A percentile compares a stretch with the other conserved stretches of the same genome.
These are phyloP conservation scores for Leptopterna dolabrata DNA, from an alignment of 2,888 invertebrate species.

Conservation along the genomic window DNA sequence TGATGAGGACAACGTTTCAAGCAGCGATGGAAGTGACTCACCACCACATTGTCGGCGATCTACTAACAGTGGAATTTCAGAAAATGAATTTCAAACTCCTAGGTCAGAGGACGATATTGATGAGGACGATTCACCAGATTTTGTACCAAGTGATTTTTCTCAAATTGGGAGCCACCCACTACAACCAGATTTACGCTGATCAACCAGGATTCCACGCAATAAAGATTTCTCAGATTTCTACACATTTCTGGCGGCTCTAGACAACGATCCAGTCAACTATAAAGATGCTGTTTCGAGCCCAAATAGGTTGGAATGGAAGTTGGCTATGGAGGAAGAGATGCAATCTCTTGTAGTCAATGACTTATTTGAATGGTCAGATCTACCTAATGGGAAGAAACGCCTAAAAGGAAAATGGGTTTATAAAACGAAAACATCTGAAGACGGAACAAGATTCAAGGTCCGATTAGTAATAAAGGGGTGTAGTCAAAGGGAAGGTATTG, in stretches of 20 bases:
- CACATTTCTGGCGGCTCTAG: neutral
- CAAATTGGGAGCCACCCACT: neutral
- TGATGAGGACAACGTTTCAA: neutral
- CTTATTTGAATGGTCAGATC: constrained; percentile 61
- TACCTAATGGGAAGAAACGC: constrained; percentile 42
- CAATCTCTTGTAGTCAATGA: constrained; percentile 59
- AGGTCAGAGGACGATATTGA: neutral
- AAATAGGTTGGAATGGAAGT: neutral
- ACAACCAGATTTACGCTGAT: neutral
- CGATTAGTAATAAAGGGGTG: constrained; percentile 63
- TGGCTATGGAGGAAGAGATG: constrained; percentile 59
- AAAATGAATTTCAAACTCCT: neutral
- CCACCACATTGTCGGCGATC: neutral
- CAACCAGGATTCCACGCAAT: neutral
- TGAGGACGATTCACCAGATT: neutral
- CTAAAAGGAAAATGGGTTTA: constrained; percentile 64
- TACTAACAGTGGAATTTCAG: neutral
- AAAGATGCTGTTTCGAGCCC: neutral
- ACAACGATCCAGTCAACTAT: constrained; percentile 5
- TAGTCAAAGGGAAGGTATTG: constrained; percentile 61
- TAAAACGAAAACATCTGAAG: constrained; percentile 59
- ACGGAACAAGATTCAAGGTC: constrained; percentile 61
- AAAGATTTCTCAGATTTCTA: neutral
- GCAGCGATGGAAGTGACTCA: neutral
- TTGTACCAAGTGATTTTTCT: neutral